A percentile compares a stretch with the other conserved stretches of the same genome.
These are phyloP conservation scores for Siniperca obscura DNA, from an alignment of 2,797 vertebrate genomes.

Conservation along the genomic window DNA sequence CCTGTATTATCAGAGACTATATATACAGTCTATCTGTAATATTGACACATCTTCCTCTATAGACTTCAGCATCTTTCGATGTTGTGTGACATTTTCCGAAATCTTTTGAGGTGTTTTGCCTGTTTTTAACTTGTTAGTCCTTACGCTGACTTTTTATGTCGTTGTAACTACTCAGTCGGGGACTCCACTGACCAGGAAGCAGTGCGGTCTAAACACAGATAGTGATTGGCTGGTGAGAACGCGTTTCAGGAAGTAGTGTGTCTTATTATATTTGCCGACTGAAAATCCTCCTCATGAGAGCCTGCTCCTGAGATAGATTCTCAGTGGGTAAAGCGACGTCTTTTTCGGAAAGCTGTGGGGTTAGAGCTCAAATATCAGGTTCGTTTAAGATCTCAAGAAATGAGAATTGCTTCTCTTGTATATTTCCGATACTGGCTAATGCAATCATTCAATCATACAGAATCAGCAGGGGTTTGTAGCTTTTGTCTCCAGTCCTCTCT, in stretches of 20 bases:
- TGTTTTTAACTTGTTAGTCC: neutral
- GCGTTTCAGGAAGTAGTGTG: slow-evolving; percentile 70
- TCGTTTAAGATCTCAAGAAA: neutral
- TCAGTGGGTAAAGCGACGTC: slow-evolving; percentile 26
- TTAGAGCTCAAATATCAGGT: neutral
- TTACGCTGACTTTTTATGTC: neutral
- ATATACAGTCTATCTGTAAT: neutral
- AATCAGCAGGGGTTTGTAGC: neutral
- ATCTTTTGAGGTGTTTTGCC: fast-evolving
- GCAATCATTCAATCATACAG: neutral
- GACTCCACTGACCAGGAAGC: slow-evolving; percentile 71
- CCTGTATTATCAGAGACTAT: neutral
- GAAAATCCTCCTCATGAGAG: slow-evolving; percentile 56
- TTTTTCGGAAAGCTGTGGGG: neutral
- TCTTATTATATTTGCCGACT: slow-evolving; percentile 68
- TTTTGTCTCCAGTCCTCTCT: neutral
- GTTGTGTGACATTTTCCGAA: fast-evolving
- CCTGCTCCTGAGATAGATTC: slow-evolving; percentile 7
- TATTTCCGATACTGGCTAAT: neutral
- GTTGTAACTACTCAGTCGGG: fast-evolving
- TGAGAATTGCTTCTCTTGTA: neutral
- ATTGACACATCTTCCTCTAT: neutral
- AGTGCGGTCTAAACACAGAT: neutral
- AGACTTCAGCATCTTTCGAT: fast-evolving
- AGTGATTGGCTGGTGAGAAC: slow-evolving; percentile 70